Base-by-base conservation (phyloP, 2,797 vertebrate genomes). In the Heteromormyrus szaboi region DNA sequence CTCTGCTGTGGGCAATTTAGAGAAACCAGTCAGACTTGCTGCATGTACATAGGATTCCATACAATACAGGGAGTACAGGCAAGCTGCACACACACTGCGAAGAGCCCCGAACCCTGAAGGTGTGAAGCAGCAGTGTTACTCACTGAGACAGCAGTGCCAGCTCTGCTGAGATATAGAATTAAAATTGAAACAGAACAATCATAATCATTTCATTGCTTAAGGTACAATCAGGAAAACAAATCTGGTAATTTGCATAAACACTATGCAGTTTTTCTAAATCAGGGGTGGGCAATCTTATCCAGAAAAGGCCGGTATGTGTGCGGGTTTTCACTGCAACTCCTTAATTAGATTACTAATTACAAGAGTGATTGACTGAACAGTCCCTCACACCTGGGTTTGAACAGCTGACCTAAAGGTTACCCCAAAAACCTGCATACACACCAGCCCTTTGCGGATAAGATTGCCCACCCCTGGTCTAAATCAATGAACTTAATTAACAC, bases 171-270 rank as follows among this genome's bases (percentile, higher is more conserved):
- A 59, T 89, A 91, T 91, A 91, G 88, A 92, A 90, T 92, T 91
- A 92, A 91, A 91, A 91, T 90, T 19, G 50, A 76, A 22, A 88
- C 44, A 87, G 88, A 89, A 89, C 90, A 90, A 88, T 90, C 90
- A 89, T 90, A 90, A 88, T 86, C 79, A 88, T 91, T 93, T 90
- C 87, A 90, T 91, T 89, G 88, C 86, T 89, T 88, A 65, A 89
- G 91, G 91, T 92, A 90, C 90, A 90, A 92, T 93, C 91, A 89
- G 86, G 87, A 89, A 85, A 90, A 89, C 91, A 88, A 90, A 91
- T 93, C 91, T 90, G 92, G 91, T 92, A 91, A 90, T 92, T 91
- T 46, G 53, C 91, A 90, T 91, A 91, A 91, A 91, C 89, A 91
- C 90, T 90, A 88, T 90, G 87, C 89, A 91, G 91, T 92, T 92